A percentile compares a stretch with the other conserved stretches of the same genome.
Conservation (phyloP, 2,888 invertebrate species). For the Euspilapteryx auroguttella region DNA sequence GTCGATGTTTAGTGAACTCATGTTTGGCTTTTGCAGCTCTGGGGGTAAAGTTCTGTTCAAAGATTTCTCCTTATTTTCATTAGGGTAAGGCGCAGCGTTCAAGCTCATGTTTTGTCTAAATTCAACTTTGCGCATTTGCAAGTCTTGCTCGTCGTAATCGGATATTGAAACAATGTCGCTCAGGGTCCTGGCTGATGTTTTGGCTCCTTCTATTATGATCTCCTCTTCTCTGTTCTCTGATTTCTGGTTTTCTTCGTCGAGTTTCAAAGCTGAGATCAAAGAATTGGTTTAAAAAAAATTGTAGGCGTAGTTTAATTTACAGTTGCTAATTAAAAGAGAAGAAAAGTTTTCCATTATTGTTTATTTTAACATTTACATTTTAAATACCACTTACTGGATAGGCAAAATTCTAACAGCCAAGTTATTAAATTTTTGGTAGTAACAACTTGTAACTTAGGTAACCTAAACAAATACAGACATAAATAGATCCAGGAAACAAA, state of each 20-base stretch:
- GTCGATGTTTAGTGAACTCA: constrained; percentile 40
- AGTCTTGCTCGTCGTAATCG: constrained; percentile 69
- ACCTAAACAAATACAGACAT: neutral
- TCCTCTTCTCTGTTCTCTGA: too few relatives aligned
- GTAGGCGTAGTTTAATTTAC: too few relatives aligned
- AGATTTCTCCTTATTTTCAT: constrained; percentile 18
- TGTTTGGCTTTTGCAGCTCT: constrained; percentile 25
- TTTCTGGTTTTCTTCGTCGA: constrained; percentile 57
- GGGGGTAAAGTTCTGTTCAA: constrained; percentile 35
- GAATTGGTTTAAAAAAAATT: too few relatives aligned
- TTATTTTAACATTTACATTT: too few relatives aligned
- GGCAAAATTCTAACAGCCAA: too few relatives aligned
- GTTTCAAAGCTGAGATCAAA: constrained; percentile 60
- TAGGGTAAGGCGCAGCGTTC: constrained; percentile 15
- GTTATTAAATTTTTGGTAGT: too few relatives aligned
- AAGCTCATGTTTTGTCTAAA: constrained; percentile 28
- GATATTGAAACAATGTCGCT: constrained; percentile 75
- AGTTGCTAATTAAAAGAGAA: too few relatives aligned
- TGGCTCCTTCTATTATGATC: constrained; percentile 36
- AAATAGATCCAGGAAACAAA: neutral
- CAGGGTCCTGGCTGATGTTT: constrained; percentile 68
- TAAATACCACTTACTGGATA: too few relatives aligned
- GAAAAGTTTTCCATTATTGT: too few relatives aligned
- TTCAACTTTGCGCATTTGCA: constrained; percentile 55
- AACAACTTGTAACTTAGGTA: too few relatives aligned